Base-by-base conservation (phyloP, 2,113 vertebrate species). In the Psilopsiagon aurifrons region DNA sequence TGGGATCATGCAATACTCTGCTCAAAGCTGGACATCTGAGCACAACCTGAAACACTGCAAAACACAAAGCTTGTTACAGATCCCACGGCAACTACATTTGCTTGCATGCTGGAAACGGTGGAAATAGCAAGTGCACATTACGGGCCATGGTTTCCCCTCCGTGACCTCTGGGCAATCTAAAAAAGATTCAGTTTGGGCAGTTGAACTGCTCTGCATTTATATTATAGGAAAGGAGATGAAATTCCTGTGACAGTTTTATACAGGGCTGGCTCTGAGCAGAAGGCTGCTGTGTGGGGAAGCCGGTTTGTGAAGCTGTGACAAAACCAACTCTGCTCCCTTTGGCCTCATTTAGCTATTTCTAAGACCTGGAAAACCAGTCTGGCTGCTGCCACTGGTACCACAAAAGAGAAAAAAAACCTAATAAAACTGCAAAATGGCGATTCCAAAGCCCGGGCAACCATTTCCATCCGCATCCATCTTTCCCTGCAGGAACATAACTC, bases 221-320 rank as follows among this genome's bases (percentile, higher is more conserved):
- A 41, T 13, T 39, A 1, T 3, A n/a, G 52, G 70, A 4, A 29
- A 93, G 73, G 17, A 93, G 62, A 76, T 17, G 41, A 85, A 95
- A 62, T 17, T 87, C 29, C 66, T 82, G 55, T 0, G 25, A 37
- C 76, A 79, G 74, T 78, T 93, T 87, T 49, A 59, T 5, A 18
- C n/a, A 43, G 74, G 46, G 74, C 69, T 92, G 92, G 81, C 84
- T 78, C 55, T 33, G 55, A 70, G 80, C 90, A 84, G 78, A 70
- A 66, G 69, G 74, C 73, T 84, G 59, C 86, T 59, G 54, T 11
- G 2, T 19, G 23, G 64, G 63, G 37, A 94, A 74, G 25, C 28
- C 0, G 3, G 37, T 87, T 85, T 75, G 74, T 17, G 84, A 82
- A 43, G 81, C 84, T 91, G 43, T 60, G 82, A 91, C 74, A 91